Evolutionary conservation across 2,797 vertebrate genomes (phyloP), one percentile per base, ranked within the genome.

Genomic region (Tadarida brasiliensis): DNA sequence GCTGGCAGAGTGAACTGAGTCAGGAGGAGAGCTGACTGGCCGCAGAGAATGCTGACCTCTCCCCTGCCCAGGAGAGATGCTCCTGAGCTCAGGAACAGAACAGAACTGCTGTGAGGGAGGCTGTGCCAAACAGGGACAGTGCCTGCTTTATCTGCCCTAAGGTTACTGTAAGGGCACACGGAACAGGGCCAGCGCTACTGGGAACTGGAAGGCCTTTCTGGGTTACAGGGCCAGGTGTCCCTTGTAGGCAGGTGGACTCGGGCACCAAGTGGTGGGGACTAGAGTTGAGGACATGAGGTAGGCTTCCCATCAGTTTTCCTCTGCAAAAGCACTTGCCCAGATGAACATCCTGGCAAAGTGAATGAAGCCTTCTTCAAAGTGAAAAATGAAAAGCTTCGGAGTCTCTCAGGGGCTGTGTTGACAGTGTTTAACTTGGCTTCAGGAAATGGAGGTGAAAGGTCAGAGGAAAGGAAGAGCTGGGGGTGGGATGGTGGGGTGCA

Each of bases 71-170:
- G 63, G n/a, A 61, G 63, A 86, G 56, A 47, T 15, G 54, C 71
- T 56, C 63, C 54, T 51, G 26, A 33, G 84, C 30, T 71, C 28
- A 16, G 78, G 39, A 88, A 8, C 47, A n/a, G 6, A 51, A 33
- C 20, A 33, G 54, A 56, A 26, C 39, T 9, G 14, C n/a, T 33
- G 12, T 35, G 61, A 16, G 30, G 76, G 7, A 68, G 26, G 14
- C 35, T 17, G 0, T 2, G 26, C 54, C 33, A 14, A 91, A 7
- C 33, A 44, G 12, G 57, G 74, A 14, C 10, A 0, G 0, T 1
- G 11, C 49, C 56, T 63, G 47, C 49, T 51, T 63, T n/a, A 0
- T 8, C 17, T 26, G 3, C 33, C 16, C 81, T 4, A 0, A 51
- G 76, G 35, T 80, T n/a, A 11, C 9, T 15, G 26, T 63, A 49